These are phyloP conservation scores for Leucophenga maculata DNA, from an alignment of 2,888 invertebrate genomes.

Conservation along the genomic window DNA sequence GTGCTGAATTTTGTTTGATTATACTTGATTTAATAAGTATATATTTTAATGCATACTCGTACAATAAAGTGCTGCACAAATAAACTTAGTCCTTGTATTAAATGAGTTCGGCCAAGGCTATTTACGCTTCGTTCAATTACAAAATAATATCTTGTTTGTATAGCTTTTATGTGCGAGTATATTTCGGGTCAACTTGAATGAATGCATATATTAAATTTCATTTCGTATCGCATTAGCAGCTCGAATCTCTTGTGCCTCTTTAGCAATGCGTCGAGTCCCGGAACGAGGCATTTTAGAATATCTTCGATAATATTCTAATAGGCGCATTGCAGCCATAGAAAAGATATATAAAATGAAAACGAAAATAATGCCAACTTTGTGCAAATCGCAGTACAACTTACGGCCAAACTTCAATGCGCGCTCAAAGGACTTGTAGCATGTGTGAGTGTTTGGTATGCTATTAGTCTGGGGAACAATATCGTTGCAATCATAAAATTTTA, in stretches of 20 bases:
- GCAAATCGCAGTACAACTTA: too few species aligned
- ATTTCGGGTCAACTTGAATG: not conserved
- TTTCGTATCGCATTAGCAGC: too few species aligned
- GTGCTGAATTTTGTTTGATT: constrained; percentile 9
- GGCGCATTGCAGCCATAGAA: not conserved
- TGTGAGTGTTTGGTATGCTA: not conserved
- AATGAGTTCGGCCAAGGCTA: constrained; percentile 14
- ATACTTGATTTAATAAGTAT: constrained; percentile 15
- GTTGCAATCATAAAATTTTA: constrained; percentile 45
- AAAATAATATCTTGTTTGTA: not conserved
- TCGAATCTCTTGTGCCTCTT: not conserved
- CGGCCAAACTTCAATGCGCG: too few species aligned
- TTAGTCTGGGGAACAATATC: constrained; percentile 40
- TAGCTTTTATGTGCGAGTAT: constrained; percentile 15
- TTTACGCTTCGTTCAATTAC: not conserved
- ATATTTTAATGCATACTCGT: not conserved
- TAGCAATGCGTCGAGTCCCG: not conserved
- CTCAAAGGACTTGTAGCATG: too few species aligned
- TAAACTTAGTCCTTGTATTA: not conserved
- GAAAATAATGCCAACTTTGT: too few species aligned
- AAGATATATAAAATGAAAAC: not conserved
- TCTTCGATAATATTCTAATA: constrained; percentile 11
- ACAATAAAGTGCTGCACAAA: constrained; percentile 11
- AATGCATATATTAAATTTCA: too few species aligned
- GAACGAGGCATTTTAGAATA: not conserved